Conservation (phyloP, 2,113 vertebrate genomes). For the Indicator maculatus region DNA sequence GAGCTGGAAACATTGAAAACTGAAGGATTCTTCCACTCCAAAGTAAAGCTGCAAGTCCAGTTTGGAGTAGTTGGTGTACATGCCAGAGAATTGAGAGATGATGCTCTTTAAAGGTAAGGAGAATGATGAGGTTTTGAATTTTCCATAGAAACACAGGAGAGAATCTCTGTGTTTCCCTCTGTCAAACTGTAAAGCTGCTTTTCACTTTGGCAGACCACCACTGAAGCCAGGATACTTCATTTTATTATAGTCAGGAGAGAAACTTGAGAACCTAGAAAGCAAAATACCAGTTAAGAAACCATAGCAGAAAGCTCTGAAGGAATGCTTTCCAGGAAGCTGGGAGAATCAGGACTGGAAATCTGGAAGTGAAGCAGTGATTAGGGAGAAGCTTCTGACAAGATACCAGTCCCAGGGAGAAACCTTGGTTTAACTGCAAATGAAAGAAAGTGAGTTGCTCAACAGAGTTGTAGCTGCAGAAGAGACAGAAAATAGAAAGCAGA, state of each 20-base stretch:
- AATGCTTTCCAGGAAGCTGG: not conserved
- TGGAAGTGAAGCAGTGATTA: not conserved
- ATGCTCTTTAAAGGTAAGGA: not conserved
- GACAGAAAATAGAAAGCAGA: not conserved
- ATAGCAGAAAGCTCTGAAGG: not conserved
- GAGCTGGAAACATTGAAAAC: not conserved
- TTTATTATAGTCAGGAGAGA: not conserved
- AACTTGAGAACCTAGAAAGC: not conserved
- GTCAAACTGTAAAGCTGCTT: not conserved
- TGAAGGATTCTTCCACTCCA: not conserved
- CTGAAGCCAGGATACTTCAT: not conserved
- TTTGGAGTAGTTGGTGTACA: not conserved
- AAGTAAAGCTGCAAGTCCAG: not conserved
- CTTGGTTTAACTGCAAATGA: not conserved
- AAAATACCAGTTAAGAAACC: not conserved
- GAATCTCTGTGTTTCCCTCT: not conserved
- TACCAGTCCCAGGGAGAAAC: not conserved
- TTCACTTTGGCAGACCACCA: not conserved
- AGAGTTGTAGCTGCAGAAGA: not conserved
- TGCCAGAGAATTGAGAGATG: not conserved
- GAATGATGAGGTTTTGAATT: not conserved
- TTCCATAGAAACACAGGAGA: not conserved
- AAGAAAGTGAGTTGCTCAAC: not conserved
- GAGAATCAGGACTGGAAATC: not conserved
- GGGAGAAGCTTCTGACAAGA: not conserved